phyloP scores from a whole-genome alignment of 2,113 vertebrate genomes.

The Crypturellus undulatus region DNA sequence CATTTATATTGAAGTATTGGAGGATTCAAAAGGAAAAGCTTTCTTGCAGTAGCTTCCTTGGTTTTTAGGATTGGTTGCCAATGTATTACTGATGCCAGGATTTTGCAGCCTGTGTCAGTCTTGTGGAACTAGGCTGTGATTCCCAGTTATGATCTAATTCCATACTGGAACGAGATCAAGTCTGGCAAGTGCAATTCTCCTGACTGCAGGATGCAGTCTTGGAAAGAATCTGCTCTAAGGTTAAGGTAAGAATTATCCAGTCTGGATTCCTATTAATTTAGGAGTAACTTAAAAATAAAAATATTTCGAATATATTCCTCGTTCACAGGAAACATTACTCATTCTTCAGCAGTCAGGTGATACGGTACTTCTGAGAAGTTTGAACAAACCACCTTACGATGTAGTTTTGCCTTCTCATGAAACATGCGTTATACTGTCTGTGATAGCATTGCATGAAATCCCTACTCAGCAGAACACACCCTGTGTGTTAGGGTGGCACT shows the following conservation, averaged over 20 bases:
- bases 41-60: background rate
- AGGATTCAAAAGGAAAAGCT: background rate
- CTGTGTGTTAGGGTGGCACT: background rate
- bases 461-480: background rate
- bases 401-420: background rate
- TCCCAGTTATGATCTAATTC: background rate
- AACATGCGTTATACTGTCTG: background rate
- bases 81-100: background rate
- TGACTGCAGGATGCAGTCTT: background rate
- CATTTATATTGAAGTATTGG: background rate
- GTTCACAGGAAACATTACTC: too few relatives aligned
- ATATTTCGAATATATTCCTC: background rate
- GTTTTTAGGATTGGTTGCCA: background rate
- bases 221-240: background rate
- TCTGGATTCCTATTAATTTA: background rate
- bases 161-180: accelerated
- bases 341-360: background rate
- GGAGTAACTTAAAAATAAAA: background rate
- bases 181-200: accelerated
- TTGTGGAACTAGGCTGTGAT: background rate
- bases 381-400: background rate
- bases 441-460: background rate
- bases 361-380: background rate
- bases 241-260: background rate
- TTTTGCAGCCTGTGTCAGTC: background rate